Evolutionary conservation across 2,113 vertebrate genomes (phyloP), one percentile per base, ranked within the genome.

Genomic region (Periophthalmus modestus): DNA sequence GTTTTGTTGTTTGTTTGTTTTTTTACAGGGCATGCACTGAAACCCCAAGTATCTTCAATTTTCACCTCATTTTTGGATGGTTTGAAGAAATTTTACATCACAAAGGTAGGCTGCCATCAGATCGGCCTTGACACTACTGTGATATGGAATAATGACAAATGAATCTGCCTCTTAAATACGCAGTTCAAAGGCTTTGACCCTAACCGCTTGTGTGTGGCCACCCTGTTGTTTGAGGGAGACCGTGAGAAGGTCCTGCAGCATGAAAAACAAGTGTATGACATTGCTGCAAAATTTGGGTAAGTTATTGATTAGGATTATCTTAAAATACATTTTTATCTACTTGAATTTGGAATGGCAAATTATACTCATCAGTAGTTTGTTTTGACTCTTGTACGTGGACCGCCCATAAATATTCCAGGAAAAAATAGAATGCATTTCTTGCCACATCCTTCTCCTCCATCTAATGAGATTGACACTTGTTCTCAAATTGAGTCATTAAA

Each of bases 121-220:
- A 75, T n/a, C 43, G 24, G 21, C 13, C 78, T 61, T 13, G 4
- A 9, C 33, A 7, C 18, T 11, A 5, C 63, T 70, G 55, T 66
- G 57, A 15, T 13, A 23, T 10, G 69, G 21, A 73, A 58, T 73
- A 85, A 43, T 75, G 47, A 81, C 59, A 69, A 68, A 68, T 79
- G 3, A 80, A 69, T 66, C 11, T 0, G 16, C 33, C 15, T 75
- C 36, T 74, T 93, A 67, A 80, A 86, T 90, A 84, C 85, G 74
- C 91, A 99, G 98, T 99, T 99, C 89, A 99, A 98, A 96, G 98
- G 98, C 71, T 99, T 99, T 86, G 96, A 99, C 92, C 95, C 95
- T 50, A 94, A 95, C 87, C 71, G 91, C 67, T 74, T 99, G 85
- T 97, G 97, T 87, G 96, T 99, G 62, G 96, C 97, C 77, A 99